These are phyloP conservation scores for Ailuropoda melanoleuca DNA, from an alignment of 2,113 vertebrate genomes.

Conservation along the genomic window DNA sequence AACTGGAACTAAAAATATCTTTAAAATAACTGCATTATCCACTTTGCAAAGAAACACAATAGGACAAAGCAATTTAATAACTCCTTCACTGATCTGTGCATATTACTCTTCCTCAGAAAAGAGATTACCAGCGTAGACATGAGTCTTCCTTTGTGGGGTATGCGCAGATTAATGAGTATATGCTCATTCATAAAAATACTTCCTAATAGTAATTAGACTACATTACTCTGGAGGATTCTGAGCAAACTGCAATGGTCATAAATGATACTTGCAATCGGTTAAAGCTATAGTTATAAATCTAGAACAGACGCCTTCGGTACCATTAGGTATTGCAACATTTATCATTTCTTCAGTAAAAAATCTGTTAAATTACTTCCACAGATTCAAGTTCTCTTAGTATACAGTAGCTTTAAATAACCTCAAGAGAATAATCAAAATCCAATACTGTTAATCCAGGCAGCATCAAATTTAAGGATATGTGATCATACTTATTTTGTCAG, in stretches of 20 bases:
- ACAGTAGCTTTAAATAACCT: neutral
- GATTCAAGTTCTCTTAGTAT: neutral
- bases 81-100: constrained; percentile 73
- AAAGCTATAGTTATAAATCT: neutral
- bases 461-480: neutral
- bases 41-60: constrained; percentile 69
- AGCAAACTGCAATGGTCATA: neutral
- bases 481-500: neutral
- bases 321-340: neutral
- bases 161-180: constrained; percentile 68
- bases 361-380: neutral
- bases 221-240: neutral
- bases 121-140: constrained; percentile 66
- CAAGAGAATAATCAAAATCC: neutral
- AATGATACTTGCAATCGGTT: neutral
- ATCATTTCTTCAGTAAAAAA: neutral
- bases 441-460: neutral
- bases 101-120: constrained; percentile 77
- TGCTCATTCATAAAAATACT: constrained; percentile 62
- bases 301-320: neutral
- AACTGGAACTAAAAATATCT: constrained; percentile 71
- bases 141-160: constrained; percentile 55
- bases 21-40: constrained; percentile 79
- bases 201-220: constrained; percentile 58
- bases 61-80: constrained; percentile 75